Evolutionary conservation across 2,888 invertebrate genomes (phyloP).

Genomic region (Yponomeuta cagnagella): DNA sequence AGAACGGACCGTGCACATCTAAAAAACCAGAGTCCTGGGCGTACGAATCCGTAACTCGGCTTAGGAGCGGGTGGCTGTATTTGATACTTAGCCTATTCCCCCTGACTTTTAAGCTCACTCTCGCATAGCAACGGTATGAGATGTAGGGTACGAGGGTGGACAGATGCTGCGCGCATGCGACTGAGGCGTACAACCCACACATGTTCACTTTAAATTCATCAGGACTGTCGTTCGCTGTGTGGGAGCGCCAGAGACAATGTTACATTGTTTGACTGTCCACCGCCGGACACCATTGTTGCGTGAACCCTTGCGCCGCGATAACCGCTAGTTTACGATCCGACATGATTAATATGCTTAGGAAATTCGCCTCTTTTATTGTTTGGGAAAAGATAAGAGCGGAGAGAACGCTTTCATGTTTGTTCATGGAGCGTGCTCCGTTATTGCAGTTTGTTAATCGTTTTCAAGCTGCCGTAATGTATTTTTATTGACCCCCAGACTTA

Average conservation of each 20-base stretch:
- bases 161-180: slow-evolving; percentile 74
- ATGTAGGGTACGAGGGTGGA: slow-evolving; percentile 56
- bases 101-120: slow-evolving; percentile 18
- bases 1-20: slow-evolving; percentile 58
- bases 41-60: not conserved
- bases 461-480: not conserved
- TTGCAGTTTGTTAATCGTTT: not conserved
- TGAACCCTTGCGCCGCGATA: slow-evolving; percentile 38
- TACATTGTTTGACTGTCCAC: slow-evolving; percentile 50
- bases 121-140: not conserved
- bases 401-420: not conserved
- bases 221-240: slow-evolving; percentile 31
- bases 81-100: slow-evolving; percentile 18
- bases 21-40: slow-evolving; percentile 64
- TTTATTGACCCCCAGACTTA: not conserved
- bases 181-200: slow-evolving; percentile 34
- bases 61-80: not conserved
- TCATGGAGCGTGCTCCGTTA: not conserved
- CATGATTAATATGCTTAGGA: slow-evolving; percentile 40
- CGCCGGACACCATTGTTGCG: slow-evolving; percentile 58
- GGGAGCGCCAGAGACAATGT: slow-evolving; percentile 33
- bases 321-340: slow-evolving; percentile 40
- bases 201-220: slow-evolving; percentile 17
- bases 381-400: slow-evolving; percentile 7
- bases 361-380: slow-evolving; percentile 16